phyloP scores from a whole-genome alignment of 2,113 vertebrate genomes.

The Scartelaos histophorus region DNA sequence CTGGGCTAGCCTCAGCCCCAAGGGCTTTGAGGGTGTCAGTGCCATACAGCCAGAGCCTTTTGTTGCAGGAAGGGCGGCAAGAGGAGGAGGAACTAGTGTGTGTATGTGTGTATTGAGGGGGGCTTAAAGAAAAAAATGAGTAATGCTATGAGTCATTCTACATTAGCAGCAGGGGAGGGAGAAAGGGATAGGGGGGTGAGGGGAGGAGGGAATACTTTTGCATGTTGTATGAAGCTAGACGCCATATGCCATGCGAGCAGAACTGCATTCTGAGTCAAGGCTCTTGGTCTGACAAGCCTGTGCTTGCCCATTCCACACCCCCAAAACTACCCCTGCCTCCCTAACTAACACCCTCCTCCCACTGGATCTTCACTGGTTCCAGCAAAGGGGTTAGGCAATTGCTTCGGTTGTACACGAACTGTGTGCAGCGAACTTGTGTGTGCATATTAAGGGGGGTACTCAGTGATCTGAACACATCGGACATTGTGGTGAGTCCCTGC shows the following conservation, averaged over 20 bases:
- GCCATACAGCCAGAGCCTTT: conserved; percentile 77
- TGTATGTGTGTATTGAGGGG: conserved; percentile 17
- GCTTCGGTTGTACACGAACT: conserved; percentile 59
- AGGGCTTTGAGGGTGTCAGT: conserved; percentile 81
- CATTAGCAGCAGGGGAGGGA: conserved; percentile 83
- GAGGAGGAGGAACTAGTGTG: conserved; percentile 55
- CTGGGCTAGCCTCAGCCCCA: conserved; percentile 58
- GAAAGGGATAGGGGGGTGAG: conserved; percentile 44
- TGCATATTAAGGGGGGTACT: conserved; percentile 73
- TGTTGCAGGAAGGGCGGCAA: conserved; percentile 77
- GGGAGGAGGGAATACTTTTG: conserved; percentile 88
- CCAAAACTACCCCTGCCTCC: conserved; percentile 55
- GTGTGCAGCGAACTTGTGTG: conserved; percentile 37
- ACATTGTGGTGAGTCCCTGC: conserved; percentile 91
- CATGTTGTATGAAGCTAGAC: conserved; percentile 99
- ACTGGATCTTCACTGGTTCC: conserved; percentile 42
- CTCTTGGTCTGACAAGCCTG: conserved; percentile 86
- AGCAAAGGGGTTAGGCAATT: conserved; percentile 53
- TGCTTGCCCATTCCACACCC: conserved; percentile 85
- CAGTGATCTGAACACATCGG: conserved; percentile 90
- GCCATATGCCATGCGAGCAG: conserved; percentile 98
- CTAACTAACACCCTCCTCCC: conserved; percentile 78
- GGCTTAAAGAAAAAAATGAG: conserved; percentile 76
- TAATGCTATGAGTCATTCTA: conserved; percentile 99
- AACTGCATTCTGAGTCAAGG: conserved; percentile 87